A percentile compares a stretch with the other conserved stretches of the same genome.
phyloP scores from a whole-genome alignment of 1,140 invertebrate genomes.

The Thalassaphorura encarpata region DNA sequence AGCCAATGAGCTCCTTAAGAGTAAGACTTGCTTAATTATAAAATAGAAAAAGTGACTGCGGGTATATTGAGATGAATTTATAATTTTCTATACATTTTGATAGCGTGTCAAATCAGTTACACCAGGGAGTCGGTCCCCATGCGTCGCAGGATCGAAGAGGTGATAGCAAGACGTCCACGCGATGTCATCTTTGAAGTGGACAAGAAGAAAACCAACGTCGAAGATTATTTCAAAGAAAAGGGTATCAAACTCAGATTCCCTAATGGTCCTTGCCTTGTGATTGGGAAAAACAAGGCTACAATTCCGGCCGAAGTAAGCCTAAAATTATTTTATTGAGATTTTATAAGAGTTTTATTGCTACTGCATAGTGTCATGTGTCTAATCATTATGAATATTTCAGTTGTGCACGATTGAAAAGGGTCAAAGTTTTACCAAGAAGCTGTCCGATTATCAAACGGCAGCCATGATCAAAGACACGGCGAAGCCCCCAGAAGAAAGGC shows the following conservation, averaged over 20 bases:
- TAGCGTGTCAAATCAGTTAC: too few relatives aligned
- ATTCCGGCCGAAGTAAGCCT: constrained; percentile 7
- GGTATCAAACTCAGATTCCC: background rate
- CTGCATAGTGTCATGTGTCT: background rate
- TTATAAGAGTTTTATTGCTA: background rate
- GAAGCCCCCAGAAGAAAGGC: background rate
- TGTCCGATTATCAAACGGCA: background rate
- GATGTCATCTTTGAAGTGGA: too few relatives aligned
- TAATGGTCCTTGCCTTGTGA: background rate
- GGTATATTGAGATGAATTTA: too few relatives aligned
- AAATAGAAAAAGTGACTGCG: too few relatives aligned
- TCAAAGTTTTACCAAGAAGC: background rate
- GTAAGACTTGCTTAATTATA: too few relatives aligned
- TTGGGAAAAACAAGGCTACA: background rate
- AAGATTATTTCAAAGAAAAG: background rate
- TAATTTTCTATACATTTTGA: too few relatives aligned
- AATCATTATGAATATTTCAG: background rate
- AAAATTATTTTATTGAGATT: background rate
- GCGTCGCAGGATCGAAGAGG: too few relatives aligned
- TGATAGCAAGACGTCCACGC: too few relatives aligned
- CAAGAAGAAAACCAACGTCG: background rate
- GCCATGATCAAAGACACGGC: constrained; percentile 6
- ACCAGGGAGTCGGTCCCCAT: too few relatives aligned
- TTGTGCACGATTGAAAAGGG: background rate
- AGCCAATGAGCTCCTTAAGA: too few relatives aligned